Conservation (phyloP, 2,888 invertebrate genomes). For the Tortrix viridana region DNA sequence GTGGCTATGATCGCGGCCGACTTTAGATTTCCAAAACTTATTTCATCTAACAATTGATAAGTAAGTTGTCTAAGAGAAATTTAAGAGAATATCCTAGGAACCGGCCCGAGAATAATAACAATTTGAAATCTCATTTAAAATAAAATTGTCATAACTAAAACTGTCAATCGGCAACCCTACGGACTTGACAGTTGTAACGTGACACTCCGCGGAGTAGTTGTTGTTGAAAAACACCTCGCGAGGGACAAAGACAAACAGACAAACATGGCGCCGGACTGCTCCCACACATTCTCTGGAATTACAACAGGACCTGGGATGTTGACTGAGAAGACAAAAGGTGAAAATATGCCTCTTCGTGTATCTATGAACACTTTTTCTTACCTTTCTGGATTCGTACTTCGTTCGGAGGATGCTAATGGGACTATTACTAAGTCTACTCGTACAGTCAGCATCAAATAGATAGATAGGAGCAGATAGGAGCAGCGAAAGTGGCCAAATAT, state of each 20-base stretch:
- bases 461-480: no score
- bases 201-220: slow-evolving; percentile 28
- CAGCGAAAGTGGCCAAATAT: no score
- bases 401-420: no score
- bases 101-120: no score
- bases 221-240: slow-evolving; percentile 37
- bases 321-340: not conserved
- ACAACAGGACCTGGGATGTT: not conserved
- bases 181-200: slow-evolving; percentile 19
- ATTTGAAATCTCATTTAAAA: not conserved
- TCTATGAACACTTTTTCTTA: no score
- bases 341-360: no score
- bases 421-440: no score
- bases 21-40: no score
- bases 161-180: slow-evolving; percentile 16
- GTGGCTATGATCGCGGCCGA: no score
- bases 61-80: not conserved
- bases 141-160: not conserved
- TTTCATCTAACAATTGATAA: no score
- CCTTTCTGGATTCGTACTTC: no score
- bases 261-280: slow-evolving; percentile 1
- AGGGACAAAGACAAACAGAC: slow-evolving; percentile 13
- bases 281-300: slow-evolving; percentile 5
- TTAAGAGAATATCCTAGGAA: not conserved
- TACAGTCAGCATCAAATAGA: no score